Base-by-base conservation (phyloP, 2,888 invertebrate species). In the Cosmorhoe ocellata region DNA sequence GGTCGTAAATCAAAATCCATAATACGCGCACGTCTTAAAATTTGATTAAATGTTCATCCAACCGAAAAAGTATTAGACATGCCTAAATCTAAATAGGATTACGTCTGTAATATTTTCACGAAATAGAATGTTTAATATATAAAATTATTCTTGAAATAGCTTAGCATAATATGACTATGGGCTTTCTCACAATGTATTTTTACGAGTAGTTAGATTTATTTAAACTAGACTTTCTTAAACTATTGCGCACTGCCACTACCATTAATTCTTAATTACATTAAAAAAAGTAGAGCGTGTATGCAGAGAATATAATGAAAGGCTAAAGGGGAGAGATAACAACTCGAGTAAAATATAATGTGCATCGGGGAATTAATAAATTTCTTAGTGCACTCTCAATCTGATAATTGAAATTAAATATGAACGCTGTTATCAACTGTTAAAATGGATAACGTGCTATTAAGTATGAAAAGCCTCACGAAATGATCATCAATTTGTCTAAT, bases 31-130 rank as follows among this genome's bases (percentile, higher is more conserved):
- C 40, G 24, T 12, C 30, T 36, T 30, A 30, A 48, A 41, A 37
- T 48, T 36, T 36, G 11, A 42, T 48, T 37, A 37, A 26, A 27
- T 24, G 41, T 12, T 48, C 18, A 48, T 12, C 26, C 34, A 11
- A 36, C 3, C 14, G 28, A 34, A 30, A 34, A 12, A 7, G 31
- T 24, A 18, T 3, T 12, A 32, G 41, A 26, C 10, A 33, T 24
- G 10, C 34, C 36, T 14, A 22, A 10, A 43, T 42, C 30, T 34
- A 22, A 43, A 50, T 39, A 30, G 22, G 32, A 49, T 43, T 27
- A 14, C n/a, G n/a, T 13, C 32, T 7, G 9, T 40, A 40, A 40
- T 40, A 39, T 41, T 7, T 37, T 18, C 18, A 37, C 31, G 12
- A 14, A 26, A 26, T 12, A 26, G 36, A 10, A 36, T 11, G 10